Conservation (phyloP, 2,888 invertebrate genomes). For the Euspilapteryx auroguttella region DNA sequence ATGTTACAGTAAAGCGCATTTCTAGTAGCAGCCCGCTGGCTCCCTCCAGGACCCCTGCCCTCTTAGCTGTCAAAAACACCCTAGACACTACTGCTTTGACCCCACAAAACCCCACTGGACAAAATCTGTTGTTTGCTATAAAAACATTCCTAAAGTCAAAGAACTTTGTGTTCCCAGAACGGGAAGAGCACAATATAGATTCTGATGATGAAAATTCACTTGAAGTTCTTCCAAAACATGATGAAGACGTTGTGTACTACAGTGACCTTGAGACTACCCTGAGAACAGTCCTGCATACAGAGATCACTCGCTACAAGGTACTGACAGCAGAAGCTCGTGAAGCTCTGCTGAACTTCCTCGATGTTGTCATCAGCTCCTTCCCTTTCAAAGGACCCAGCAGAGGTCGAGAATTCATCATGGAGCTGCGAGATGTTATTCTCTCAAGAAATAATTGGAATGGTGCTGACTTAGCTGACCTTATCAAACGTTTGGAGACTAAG, state of each 20-base stretch:
- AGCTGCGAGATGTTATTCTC: constrained; percentile 56
- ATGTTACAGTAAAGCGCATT: constrained; percentile 62
- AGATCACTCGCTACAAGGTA: constrained; percentile 71
- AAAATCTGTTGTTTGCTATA: constrained; percentile 47
- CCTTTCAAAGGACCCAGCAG: constrained; percentile 72
- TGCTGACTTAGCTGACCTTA: constrained; percentile 57
- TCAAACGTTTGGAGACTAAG: constrained; percentile 52
- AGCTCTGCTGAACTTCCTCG: constrained; percentile 75
- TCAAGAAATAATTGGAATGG: constrained; percentile 59
- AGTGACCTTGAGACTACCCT: constrained; percentile 87
- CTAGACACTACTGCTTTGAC: constrained; percentile 29
- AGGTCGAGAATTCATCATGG: constrained; percentile 66
- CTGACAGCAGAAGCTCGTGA: constrained; percentile 72
- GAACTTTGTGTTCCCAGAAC: constrained; percentile 37
- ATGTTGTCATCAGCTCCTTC: constrained; percentile 74
- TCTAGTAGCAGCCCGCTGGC: constrained; percentile 57
- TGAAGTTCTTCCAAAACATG: constrained; percentile 7
- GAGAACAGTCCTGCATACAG: constrained; percentile 80
- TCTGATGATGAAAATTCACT: constrained; percentile 15
- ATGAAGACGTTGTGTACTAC: constrained; percentile 71
- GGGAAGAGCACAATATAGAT: constrained; percentile 16
- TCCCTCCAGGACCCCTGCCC: constrained; percentile 51
- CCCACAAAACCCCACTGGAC: constrained; percentile 34
- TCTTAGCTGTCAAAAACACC: constrained; percentile 50
- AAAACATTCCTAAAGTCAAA: constrained; percentile 48